Base-by-base conservation (phyloP, 37 sponge, comb jelly and placozoan species). In the Bolinopsis microptera region DNA sequence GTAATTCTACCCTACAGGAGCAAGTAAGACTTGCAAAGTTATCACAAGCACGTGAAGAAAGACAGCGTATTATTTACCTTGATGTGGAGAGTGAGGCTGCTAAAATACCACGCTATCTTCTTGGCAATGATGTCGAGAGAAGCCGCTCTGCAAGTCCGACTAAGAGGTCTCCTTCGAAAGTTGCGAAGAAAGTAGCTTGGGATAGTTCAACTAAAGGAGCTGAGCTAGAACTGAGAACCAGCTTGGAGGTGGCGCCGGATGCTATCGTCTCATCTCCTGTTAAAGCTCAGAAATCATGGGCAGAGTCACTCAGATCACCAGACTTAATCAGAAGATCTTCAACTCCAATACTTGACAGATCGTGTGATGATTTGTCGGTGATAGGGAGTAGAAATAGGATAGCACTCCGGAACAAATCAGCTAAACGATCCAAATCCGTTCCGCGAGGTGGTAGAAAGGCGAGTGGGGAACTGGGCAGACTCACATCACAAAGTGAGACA, bases 161-260 rank as follows among this genome's bases (percentile, higher is more conserved):
- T 13, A 48, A 48, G 13, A 48, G 13, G 13, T 48, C 61, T 18
- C 13, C 61, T 48, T 13, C 13, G 9, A 48, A 48, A 48, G n/a
- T n/a, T n/a, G 13, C 61, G 9, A 86, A 86, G 48, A 86, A 34
- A 39, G 90, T 86, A 40, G 90, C 90, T 5, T 86, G 90, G 90
- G 90, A 86, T 23, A 8, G 38, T 0, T 86, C 90, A 2, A 86
- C 90, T 22, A 86, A 86, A 27, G 61, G 35, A 27, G 90, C 90
- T 86, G 90, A 40, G 25, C n/a, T 86, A 26, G 48, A 40, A 27
- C 26, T 86, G 38, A 38, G 90, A 41, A 40, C 9, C 18, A 86
- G 30, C 26, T 38, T 86, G 90, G 41, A 86, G 18, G 3, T 32
- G 0, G 90, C 13, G 0, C 90, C 61, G 13, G 48, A 86, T 86